A percentile compares a stretch with the other conserved stretches of the same genome.
phyloP scores from a whole-genome alignment of 2,888 invertebrate genomes.

The Caenorhabditis zanzibari region DNA sequence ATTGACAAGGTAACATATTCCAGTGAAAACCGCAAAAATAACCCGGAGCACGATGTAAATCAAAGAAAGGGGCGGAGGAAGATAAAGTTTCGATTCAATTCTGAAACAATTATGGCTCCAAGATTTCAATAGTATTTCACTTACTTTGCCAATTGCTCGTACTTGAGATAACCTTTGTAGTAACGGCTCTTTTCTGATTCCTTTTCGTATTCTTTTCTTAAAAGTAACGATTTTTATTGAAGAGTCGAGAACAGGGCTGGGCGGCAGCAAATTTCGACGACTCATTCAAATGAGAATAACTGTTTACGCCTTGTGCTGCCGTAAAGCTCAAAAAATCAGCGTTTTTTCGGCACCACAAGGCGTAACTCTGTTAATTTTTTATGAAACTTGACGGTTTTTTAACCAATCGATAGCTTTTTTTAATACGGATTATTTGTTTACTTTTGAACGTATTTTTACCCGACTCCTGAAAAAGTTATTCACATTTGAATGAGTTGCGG shows the following conservation, averaged over 20 bases:
- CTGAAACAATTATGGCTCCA: neutral
- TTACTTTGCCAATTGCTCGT: slow-evolving; percentile 46
- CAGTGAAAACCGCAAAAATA: neutral
- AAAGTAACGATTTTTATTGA: neutral
- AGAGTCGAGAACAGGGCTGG: no score
- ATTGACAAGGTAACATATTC: neutral
- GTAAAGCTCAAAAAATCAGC: neutral
- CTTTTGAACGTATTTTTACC: no score
- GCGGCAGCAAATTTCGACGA: no score
- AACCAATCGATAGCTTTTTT: no score
- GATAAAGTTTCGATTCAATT: slow-evolving; percentile 7
- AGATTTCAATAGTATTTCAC: neutral
- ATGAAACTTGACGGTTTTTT: no score
- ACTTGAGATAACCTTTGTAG: slow-evolving; percentile 47
- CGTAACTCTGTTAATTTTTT: no score
- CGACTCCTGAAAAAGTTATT: no score
- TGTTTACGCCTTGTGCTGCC: no score
- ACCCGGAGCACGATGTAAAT: slow-evolving; percentile 3
- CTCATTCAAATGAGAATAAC: no score
- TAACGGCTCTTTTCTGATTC: slow-evolving; percentile 38
- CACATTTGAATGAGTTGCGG: no score
- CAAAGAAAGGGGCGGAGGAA: slow-evolving; percentile 20
- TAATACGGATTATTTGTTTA: no score
- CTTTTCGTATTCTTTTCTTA: slow-evolving; percentile 58
- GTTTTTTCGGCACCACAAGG: no score